Base-by-base conservation (phyloP, 1,140 invertebrate species). In the Drosophila takahashii region DNA sequence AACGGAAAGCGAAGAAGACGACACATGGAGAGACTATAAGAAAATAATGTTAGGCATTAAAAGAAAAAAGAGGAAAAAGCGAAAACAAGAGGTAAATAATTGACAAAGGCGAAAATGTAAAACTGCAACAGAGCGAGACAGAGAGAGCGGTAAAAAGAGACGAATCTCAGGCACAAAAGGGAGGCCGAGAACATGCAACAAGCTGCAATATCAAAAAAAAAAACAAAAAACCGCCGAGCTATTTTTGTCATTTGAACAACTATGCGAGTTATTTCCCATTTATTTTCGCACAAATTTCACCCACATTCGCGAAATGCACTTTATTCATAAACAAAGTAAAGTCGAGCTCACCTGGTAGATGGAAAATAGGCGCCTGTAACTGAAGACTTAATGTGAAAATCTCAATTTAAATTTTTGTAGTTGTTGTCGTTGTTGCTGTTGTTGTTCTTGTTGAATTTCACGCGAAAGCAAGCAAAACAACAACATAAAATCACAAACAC, bases 161-260 rank as follows among this genome's bases (percentile, higher is more conserved):
- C 79, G 62, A 74, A 81, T 78, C 45, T 69, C 48, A 10, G 34
- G 9, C 36, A 13, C 44, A 83, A 78, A 81, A 60, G 61, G 52
- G 66, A 85, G 77, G 47, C 44, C 32, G 26, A 56, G 60, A 44
- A 69, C 84, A 89, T 86, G 84, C 83, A 86, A 86, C 83, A 86
- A 86, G 83, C 83, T 67, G 83, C 79, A 76, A 29, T 45, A 44
- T 34, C 50, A 51, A 29, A 18, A 47, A 29, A 39, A 64, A 18
- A 50, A 58, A 36, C 27, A 54, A 58, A 61, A 32, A 18, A 41
- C 64, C 53, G 22, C 37, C 48, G 26, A 41, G 34, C 54, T 87
- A 86, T 85, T 81, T 81, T 81, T 86, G 79, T 65, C 81, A 80
- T 77, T 74, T 57, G 69, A 78, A 60, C 65, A 86, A 79, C 77